These are phyloP conservation scores for Aphidius colemani DNA, from an alignment of 2,888 invertebrate genomes.

Conservation along the genomic window DNA sequence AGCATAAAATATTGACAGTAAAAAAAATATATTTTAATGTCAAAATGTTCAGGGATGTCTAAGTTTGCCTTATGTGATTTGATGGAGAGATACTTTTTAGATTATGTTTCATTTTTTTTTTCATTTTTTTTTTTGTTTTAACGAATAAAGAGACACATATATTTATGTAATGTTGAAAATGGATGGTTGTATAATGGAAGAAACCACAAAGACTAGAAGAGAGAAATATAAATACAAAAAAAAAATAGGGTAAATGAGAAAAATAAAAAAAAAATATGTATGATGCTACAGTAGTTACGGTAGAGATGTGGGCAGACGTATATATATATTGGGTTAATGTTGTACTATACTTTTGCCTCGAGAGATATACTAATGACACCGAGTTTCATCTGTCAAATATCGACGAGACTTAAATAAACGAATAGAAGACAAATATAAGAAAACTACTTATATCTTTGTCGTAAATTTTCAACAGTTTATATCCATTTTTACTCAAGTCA, in stretches of 20 bases:
- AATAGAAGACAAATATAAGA: constrained; percentile 11
- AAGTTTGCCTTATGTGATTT: no score
- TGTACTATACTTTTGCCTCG: constrained; percentile 16
- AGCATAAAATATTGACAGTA: background rate
- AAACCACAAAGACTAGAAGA: background rate
- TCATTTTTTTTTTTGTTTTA: constrained; percentile 23
- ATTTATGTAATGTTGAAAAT: constrained; percentile 41
- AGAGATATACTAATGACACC: constrained; percentile 26
- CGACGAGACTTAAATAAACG: constrained; percentile 35
- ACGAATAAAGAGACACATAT: constrained; percentile 45
- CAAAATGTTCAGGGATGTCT: no score
- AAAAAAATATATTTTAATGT: background rate
- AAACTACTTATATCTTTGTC: constrained; percentile 4
- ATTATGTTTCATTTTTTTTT: constrained; percentile 1
- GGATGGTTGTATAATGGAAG: constrained; percentile 19
- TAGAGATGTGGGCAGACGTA: constrained; percentile 2
- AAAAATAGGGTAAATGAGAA: background rate
- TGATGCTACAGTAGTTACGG: background rate
- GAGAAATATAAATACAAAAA: constrained; percentile 2
- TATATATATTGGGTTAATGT: constrained; percentile 34
- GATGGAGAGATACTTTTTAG: background rate
- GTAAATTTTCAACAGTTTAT: no score
- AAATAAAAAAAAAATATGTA: background rate
- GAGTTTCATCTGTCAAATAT: constrained; percentile 34
- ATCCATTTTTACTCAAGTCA: no score